Conservation (phyloP, 1,140 invertebrate species). For the Drosophila nasuta region DNA sequence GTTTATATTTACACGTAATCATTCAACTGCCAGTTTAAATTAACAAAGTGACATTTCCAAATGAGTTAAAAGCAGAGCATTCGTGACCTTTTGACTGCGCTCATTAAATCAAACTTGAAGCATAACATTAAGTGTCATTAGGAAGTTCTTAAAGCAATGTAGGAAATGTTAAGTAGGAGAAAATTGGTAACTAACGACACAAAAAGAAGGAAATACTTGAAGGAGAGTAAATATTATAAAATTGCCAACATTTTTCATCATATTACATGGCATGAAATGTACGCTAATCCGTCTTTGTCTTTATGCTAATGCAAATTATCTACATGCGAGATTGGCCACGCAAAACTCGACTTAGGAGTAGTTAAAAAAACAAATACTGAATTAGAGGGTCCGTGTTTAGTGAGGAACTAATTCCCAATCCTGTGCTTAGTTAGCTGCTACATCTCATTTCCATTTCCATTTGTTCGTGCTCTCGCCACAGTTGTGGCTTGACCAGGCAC, state of each 20-base stretch:
- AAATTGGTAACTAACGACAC: neutral
- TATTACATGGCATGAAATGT: neutral
- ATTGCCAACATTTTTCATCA: neutral
- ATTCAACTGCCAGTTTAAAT: slow-evolving; percentile 60
- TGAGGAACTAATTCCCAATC: slow-evolving; percentile 15
- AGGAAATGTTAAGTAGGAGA: neutral
- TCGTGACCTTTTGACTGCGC: neutral
- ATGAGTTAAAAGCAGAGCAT: slow-evolving; percentile 11
- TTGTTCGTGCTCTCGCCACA: slow-evolving; percentile 26
- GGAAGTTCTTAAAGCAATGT: neutral
- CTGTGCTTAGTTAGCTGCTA: slow-evolving; percentile 19
- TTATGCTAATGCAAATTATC: slow-evolving; percentile 1
- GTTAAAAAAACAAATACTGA: slow-evolving; percentile 4
- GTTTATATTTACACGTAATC: slow-evolving; percentile 9
- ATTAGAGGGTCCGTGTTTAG: neutral
- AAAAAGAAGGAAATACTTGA: neutral
- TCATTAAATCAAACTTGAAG: slow-evolving; percentile 36
- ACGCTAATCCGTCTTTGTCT: neutral
- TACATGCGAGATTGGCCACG: slow-evolving; percentile 9
- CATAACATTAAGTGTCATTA: slow-evolving; percentile 27
- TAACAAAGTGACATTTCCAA: slow-evolving; percentile 49
- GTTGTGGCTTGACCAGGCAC: slow-evolving; percentile 55
- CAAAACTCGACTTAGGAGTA: neutral
- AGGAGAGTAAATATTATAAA: neutral
- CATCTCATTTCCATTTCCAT: slow-evolving; percentile 65